A percentile compares a stretch with the other conserved stretches of the same genome.
Conservation (phyloP, 2,113 vertebrate genomes). For the Pollachius pollachius region DNA sequence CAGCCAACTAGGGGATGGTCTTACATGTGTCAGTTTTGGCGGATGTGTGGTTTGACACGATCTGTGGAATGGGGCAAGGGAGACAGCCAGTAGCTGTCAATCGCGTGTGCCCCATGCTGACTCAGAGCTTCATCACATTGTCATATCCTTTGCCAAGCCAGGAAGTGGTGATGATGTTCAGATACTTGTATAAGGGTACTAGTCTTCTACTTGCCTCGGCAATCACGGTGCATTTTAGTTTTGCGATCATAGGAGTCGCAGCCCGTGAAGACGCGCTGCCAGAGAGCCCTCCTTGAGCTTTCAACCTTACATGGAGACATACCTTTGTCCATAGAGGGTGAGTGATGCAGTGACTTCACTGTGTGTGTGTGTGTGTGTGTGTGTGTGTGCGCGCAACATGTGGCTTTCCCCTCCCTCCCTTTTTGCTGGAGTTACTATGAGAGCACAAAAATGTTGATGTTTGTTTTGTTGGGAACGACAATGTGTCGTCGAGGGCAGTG, state of each 20-base stretch:
- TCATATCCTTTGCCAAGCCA: constrained; percentile 21
- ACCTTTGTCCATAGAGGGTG: constrained; percentile 53
- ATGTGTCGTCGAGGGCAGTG: constrained; percentile 50
- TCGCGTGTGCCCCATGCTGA: constrained; percentile 53
- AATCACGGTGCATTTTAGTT: constrained; percentile 8
- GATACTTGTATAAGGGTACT: no score
- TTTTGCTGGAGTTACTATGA: constrained; percentile 66
- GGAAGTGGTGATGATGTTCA: constrained; percentile 30
- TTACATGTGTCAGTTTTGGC: constrained; percentile 7
- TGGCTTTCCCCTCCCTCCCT: constrained; percentile 60
- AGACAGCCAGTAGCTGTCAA: constrained; percentile 49
- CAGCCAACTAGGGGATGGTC: constrained; percentile 4
- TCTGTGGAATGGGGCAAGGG: constrained; percentile 19
- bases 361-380: constrained; percentile 25
- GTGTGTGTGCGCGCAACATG: constrained; percentile 33
- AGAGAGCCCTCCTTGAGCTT: constrained; percentile 34
- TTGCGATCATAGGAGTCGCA: constrained; percentile 6
- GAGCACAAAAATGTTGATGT: constrained; percentile 49
- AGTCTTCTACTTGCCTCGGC: not conserved
- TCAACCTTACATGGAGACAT: constrained; percentile 71
- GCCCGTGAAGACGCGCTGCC: constrained; percentile 19
- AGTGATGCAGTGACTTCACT: constrained; percentile 62
- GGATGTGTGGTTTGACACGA: constrained; percentile 47
- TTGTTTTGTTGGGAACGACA: constrained; percentile 65
- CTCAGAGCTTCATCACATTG: constrained; percentile 48